Evolutionary conservation across 2,888 invertebrate genomes (phyloP).

Genomic region (Rugalucina vietnamica): DNA sequence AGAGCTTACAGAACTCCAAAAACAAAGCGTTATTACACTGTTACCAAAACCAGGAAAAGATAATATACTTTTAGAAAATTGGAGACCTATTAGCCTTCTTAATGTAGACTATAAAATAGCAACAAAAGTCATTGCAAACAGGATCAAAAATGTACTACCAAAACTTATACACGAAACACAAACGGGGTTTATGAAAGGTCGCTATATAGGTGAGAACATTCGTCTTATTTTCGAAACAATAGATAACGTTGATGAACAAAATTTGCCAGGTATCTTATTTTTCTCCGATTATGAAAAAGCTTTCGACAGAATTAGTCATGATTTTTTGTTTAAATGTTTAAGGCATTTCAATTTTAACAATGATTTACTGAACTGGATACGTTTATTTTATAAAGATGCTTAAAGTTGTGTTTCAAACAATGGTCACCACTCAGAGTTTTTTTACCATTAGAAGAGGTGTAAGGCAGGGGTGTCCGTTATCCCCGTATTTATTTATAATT

Average conservation of each 20-base stretch:
- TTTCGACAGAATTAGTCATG: not conserved
- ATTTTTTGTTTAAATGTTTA: not conserved
- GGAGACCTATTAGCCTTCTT: slow-evolving; percentile 5
- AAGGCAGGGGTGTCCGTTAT: not conserved
- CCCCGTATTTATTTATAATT: not conserved
- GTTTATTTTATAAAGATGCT: not conserved
- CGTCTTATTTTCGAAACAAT: not conserved
- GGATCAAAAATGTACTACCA: not conserved
- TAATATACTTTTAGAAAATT: not conserved
- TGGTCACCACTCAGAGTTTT: not conserved
- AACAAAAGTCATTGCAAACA: slow-evolving; percentile 17
- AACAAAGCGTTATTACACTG: not conserved
- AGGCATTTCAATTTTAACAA: not conserved
- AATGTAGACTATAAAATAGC: slow-evolving; percentile 16
- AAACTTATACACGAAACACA: not conserved
- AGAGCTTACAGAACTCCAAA: not conserved
- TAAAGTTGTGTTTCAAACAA: not conserved
- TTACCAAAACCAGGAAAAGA: slow-evolving; percentile 7
- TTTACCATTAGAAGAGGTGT: not conserved
- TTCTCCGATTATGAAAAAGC: slow-evolving; percentile 7
- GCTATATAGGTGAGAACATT: not conserved
- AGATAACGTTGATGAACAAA: not conserved
- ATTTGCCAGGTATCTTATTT: not conserved
- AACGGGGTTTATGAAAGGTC: slow-evolving; percentile 18
- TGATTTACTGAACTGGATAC: not conserved